A percentile compares a stretch with the other conserved stretches of the same genome.
Conservation (phyloP, 1,140 invertebrate genomes). For the Lepidurus packardi region DNA sequence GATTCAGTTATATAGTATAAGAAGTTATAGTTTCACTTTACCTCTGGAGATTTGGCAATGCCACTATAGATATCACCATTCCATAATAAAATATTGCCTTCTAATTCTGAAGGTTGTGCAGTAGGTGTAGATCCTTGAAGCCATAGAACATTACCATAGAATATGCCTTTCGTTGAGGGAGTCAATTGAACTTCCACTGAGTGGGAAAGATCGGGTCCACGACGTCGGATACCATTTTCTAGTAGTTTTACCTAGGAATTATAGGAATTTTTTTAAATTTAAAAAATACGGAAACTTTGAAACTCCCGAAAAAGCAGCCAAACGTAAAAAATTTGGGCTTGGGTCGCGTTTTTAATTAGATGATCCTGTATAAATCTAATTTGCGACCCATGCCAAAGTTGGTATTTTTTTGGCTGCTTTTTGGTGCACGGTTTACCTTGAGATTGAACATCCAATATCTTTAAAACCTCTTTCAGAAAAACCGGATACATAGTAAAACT, state of each 20-base stretch:
- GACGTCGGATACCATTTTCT: slow-evolving; percentile 40
- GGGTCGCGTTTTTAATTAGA: no score
- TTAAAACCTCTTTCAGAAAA: no score
- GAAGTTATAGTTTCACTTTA: neutral
- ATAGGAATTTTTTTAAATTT: no score
- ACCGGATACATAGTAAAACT: no score
- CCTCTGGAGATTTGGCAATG: slow-evolving; percentile 25
- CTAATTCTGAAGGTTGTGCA: slow-evolving; percentile 55
- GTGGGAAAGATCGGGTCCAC: slow-evolving; percentile 49
- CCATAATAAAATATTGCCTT: slow-evolving; percentile 61
- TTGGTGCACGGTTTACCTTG: no score
- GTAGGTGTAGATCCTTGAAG: slow-evolving; percentile 55
- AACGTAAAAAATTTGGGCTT: no score
- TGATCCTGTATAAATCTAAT: no score
- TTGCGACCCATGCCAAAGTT: no score
- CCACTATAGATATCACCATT: slow-evolving; percentile 74
- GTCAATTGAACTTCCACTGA: slow-evolving; percentile 37
- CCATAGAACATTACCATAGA: slow-evolving; percentile 58
- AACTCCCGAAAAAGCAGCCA: no score
- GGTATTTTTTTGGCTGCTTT: no score
- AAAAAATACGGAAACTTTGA: no score
- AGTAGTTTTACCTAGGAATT: neutral
- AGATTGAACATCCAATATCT: no score
- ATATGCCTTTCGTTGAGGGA: slow-evolving; percentile 26
- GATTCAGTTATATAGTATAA: slow-evolving; percentile 29